Evolutionary conservation across 2,888 invertebrate genomes (phyloP), one percentile per base, ranked within the genome.

Genomic region (Elysia crispata): DNA sequence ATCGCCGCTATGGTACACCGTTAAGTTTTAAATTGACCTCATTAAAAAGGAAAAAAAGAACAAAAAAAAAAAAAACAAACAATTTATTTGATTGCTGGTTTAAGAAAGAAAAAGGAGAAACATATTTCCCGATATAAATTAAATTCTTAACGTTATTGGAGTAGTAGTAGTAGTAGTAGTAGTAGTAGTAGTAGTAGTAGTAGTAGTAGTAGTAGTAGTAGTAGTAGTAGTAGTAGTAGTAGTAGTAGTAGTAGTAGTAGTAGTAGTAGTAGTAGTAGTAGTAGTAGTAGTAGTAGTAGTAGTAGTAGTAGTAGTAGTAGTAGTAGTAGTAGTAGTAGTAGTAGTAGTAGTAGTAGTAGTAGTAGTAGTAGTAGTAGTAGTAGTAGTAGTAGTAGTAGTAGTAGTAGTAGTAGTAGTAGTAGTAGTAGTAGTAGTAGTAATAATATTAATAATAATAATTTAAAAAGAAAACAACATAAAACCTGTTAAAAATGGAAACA

Each of bases 151-250:
- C n/a, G n/a, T n/a, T n/a, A n/a, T n/a, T n/a, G n/a, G n/a, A n/a
- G n/a, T n/a, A n/a, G n/a, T n/a, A n/a, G n/a, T n/a, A n/a, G n/a
- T n/a, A n/a, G 54, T 54, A 54, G 54, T 54, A 54, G 54, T 54
- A 54, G 54, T 54, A 54, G 54, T 54, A 54, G 54, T 54, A 54
- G 54, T 54, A 54, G 54, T 54, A 54, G 54, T 54, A 54, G 54
- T 54, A 54, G 54, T 54, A 54, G 54, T 54, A 54, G 54, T 54
- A 54, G 54, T 54, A 54, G 54, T 54, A 54, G 54, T 54, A 54
- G 54, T 54, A 54, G 54, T 54, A 54, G 54, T 54, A 54, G 54
- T 54, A 54, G 54, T 54, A 54, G 54, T 54, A 54, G 54, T 54
- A 54, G 54, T 54, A 54, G 54, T 54, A 54, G 54, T 54, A 54